Evolutionary conservation across 2,888 invertebrate genomes (phyloP).

Genomic region (Taenaris catops): DNA sequence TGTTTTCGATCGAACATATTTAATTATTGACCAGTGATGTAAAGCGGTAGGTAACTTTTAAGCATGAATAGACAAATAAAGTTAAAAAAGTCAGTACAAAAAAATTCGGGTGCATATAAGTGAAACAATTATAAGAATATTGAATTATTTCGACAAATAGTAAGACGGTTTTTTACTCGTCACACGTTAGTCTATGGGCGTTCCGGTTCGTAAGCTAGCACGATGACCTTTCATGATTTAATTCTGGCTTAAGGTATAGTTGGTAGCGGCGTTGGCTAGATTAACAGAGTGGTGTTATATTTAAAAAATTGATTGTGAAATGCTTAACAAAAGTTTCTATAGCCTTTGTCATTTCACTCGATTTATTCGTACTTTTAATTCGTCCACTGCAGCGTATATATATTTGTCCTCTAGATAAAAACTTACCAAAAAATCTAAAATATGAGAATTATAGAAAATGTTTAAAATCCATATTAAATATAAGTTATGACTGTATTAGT

Average conservation of each 20-base stretch:
- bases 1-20: neutral
- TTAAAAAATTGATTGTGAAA: no score
- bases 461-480: no score
- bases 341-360: no score
- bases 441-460: no score
- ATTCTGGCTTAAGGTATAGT: slow-evolving; percentile 34
- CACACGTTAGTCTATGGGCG: slow-evolving; percentile 61
- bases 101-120: slow-evolving; percentile 13
- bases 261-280: slow-evolving; percentile 28
- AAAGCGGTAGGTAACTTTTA: neutral
- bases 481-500: no score
- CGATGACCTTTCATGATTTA: slow-evolving; percentile 74
- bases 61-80: slow-evolving; percentile 4
- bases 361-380: no score
- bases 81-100: slow-evolving; percentile 1
- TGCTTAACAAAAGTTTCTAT: no score
- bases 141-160: slow-evolving; percentile 47
- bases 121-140: slow-evolving; percentile 22
- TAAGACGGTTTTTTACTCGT: slow-evolving; percentile 57
- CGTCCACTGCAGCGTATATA: no score
- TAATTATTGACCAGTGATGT: neutral
- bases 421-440: no score
- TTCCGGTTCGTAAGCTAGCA: slow-evolving; percentile 74
- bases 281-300: no score
- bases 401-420: no score